phyloP scores from a whole-genome alignment of 2,797 vertebrate genomes.

The Acipenser transmontanus region DNA sequence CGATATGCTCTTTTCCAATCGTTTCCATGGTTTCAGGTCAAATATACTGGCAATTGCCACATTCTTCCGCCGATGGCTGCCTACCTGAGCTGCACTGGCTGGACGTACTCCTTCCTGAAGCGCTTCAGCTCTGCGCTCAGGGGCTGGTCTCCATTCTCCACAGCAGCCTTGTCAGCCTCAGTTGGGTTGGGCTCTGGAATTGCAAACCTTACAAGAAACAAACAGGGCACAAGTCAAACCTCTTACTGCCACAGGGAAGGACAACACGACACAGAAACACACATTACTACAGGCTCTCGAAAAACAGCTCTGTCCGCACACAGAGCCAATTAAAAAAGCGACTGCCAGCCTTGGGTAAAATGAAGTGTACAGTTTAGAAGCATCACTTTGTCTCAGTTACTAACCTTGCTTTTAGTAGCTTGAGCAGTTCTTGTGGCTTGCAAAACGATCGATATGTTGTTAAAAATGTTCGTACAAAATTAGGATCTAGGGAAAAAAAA shows the following conservation, averaged over 20 bases:
- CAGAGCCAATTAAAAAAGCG: not conserved
- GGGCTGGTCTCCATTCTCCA: constrained; percentile 85
- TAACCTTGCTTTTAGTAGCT: constrained; percentile 91
- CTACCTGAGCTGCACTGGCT: constrained; percentile 90
- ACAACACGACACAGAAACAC: not conserved
- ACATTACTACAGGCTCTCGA: not conserved
- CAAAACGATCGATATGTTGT: constrained; percentile 96
- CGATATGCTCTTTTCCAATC: no score
- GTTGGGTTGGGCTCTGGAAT: constrained; percentile 86
- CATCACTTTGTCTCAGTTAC: constrained; percentile 19
- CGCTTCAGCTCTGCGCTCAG: constrained; percentile 87
- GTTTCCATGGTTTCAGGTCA: no score
- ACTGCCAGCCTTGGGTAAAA: no score
- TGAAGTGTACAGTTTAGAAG: no score
- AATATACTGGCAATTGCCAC: no score
- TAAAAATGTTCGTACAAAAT: constrained; percentile 95
- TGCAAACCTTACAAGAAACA: constrained; percentile 70
- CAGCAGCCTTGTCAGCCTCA: constrained; percentile 76
- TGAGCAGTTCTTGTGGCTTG: constrained; percentile 89
- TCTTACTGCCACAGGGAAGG: not conserved
- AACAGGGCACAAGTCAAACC: not conserved
- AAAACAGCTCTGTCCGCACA: not conserved
- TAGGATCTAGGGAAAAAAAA: constrained; percentile 77
- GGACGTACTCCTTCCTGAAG: constrained; percentile 93
- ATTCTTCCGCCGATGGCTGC: constrained; percentile 10